Conservation (phyloP, 2,113 vertebrate species). For the Tragelaphus buxtoni region DNA sequence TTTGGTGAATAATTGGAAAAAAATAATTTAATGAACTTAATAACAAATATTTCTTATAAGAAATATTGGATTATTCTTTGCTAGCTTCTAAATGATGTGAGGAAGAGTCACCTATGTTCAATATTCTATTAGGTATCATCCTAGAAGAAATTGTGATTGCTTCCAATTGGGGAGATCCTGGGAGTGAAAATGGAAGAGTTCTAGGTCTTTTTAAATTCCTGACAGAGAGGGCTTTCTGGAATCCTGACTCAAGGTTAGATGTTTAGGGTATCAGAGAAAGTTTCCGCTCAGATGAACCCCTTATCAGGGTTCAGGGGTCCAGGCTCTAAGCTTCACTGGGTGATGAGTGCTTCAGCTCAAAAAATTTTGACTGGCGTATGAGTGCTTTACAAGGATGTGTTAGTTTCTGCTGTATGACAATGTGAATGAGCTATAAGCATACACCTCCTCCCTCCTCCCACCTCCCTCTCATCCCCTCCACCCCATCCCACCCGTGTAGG, state of each 20-base stretch:
- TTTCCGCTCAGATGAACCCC: background rate
- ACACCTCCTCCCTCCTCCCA: too few species aligned
- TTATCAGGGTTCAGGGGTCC: too few species aligned
- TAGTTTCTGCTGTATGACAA: background rate
- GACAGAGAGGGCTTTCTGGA: background rate
- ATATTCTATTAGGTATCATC: background rate
- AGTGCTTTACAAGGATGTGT: background rate
- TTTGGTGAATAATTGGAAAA: background rate
- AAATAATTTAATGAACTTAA: background rate
- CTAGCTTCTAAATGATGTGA: background rate
- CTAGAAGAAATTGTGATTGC: background rate
- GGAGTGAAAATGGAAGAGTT: background rate
- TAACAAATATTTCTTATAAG: background rate
- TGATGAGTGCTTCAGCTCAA: background rate
- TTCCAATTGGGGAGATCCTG: background rate
- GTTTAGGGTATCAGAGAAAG: background rate
- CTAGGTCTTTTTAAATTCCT: background rate
- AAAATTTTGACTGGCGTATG: background rate
- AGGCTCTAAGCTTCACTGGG: background rate
- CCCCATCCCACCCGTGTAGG: too few species aligned
- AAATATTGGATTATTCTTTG: background rate
- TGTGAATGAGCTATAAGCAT: background rate
- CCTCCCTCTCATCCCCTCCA: too few species aligned
- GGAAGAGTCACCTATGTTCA: background rate
- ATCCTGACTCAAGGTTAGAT: background rate